These are phyloP conservation scores for Amphiprion clarkii DNA, from an alignment of 2,797 vertebrate genomes.

Conservation along the genomic window DNA sequence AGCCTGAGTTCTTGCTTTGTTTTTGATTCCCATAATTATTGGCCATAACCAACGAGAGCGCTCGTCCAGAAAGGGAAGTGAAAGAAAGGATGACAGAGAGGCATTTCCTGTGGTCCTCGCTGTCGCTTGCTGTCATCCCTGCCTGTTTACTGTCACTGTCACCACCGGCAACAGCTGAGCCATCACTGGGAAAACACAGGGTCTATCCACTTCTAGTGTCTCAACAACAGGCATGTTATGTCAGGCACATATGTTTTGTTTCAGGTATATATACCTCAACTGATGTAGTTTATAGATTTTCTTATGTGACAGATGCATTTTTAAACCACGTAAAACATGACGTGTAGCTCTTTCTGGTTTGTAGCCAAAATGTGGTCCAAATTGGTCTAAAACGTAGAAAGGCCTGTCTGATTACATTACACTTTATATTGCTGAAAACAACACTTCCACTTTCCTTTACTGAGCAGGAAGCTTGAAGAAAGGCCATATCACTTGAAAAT, in stretches of 20 bases:
- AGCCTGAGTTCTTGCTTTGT: slow-evolving; percentile 22
- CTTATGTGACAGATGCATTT: not conserved
- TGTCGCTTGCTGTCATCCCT: slow-evolving; percentile 68
- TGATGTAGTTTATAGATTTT: slow-evolving; percentile 24
- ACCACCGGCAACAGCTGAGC: slow-evolving; percentile 58
- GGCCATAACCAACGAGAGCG: slow-evolving; percentile 23
- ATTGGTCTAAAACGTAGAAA: not conserved
- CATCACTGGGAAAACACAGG: slow-evolving; percentile 80
- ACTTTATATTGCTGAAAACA: not conserved
- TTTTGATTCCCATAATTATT: slow-evolving; percentile 61
- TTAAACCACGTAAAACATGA: not conserved
- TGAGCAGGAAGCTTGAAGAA: not conserved
- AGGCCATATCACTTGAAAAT: not conserved
- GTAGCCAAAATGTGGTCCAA: not conserved
- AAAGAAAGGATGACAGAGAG: slow-evolving; percentile 74
- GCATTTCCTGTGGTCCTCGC: slow-evolving; percentile 74
- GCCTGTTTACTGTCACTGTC: slow-evolving; percentile 83
- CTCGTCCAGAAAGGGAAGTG: slow-evolving; percentile 80
- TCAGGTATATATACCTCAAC: slow-evolving; percentile 11
- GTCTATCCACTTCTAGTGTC: slow-evolving; percentile 48
- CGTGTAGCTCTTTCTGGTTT: slow-evolving; percentile 5
- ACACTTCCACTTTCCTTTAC: not conserved
- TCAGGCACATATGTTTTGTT: slow-evolving; percentile 17
- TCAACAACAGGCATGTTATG: not conserved
- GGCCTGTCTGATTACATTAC: too few relatives aligned